Percentiles rank a stretch among this genome's conserved stretches.
phyloP scores from a whole-genome alignment of 2,113 vertebrate genomes.

The Lampris incognitus region DNA sequence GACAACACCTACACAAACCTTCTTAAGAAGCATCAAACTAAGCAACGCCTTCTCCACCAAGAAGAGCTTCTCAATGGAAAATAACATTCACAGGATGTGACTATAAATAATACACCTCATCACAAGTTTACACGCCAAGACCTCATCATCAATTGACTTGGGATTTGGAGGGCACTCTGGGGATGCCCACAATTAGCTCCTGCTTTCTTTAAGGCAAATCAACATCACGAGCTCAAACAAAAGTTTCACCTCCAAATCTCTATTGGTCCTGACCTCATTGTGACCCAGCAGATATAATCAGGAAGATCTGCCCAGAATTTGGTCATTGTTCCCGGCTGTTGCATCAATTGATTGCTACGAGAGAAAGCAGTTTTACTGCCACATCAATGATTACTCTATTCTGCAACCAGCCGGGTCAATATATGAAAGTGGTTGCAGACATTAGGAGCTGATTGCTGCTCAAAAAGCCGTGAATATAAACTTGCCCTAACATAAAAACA shows the following conservation, averaged over 20 bases:
- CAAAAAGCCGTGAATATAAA: slow-evolving; percentile 46
- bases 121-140: slow-evolving; percentile 70
- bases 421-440: slow-evolving; percentile 54
- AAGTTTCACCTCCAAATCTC: slow-evolving; percentile 46
- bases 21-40: slow-evolving; percentile 53
- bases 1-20: slow-evolving; percentile 14
- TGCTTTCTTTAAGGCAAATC: slow-evolving; percentile 63
- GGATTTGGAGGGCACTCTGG: slow-evolving; percentile 61
- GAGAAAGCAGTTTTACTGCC: slow-evolving; percentile 65
- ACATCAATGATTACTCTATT: slow-evolving; percentile 73
- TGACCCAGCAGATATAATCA: slow-evolving; percentile 22
- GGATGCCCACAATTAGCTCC: slow-evolving; percentile 70
- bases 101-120: slow-evolving; percentile 73
- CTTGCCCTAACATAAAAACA: slow-evolving; percentile 25
- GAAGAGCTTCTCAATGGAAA: slow-evolving; percentile 65
- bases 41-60: slow-evolving; percentile 28
- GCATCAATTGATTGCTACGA: slow-evolving; percentile 64
- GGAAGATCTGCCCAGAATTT: slow-evolving; percentile 33
- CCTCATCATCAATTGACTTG: slow-evolving; percentile 63
- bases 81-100: slow-evolving; percentile 61
- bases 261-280: slow-evolving; percentile 2
- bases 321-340: slow-evolving; percentile 56
- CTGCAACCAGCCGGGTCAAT: slow-evolving; percentile 73
- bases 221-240: slow-evolving; percentile 50
- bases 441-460: slow-evolving; percentile 48